These are phyloP conservation scores for Phyllostomus discolor DNA, from an alignment of 2,113 vertebrate genomes.

Conservation along the genomic window DNA sequence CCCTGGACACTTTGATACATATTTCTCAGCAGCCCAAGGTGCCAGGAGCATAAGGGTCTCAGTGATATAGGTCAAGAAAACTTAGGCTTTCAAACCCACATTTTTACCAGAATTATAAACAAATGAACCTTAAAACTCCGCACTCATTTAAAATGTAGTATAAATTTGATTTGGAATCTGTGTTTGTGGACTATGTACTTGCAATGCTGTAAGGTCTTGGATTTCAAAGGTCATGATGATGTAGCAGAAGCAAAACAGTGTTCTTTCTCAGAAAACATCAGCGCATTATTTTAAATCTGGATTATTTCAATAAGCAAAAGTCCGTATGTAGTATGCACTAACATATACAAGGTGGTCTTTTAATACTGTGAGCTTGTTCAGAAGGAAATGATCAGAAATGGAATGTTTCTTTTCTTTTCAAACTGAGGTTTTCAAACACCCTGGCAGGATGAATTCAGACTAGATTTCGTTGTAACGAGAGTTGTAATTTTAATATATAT, in stretches of 20 bases:
- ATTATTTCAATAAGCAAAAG: neutral
- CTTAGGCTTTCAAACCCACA: neutral
- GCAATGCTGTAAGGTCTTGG: neutral
- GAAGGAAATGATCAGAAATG: neutral
- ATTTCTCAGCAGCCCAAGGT: neutral
- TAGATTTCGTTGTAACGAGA: neutral
- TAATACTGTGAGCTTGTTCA: neutral
- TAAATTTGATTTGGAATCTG: neutral
- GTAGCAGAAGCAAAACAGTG: neutral
- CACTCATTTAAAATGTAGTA: neutral
- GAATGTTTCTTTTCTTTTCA: neutral
- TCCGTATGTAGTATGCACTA: neutral
- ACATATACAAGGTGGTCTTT: neutral
- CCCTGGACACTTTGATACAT: slow-evolving; percentile 15
- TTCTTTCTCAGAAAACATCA: slow-evolving; percentile 5
- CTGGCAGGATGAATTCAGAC: neutral
- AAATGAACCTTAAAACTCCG: neutral
- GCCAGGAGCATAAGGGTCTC: neutral
- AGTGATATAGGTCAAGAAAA: slow-evolving; percentile 6
- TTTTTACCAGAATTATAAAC: neutral
- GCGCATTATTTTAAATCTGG: neutral
- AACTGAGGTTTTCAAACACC: neutral
- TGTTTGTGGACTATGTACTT: neutral
- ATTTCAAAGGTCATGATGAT: neutral
- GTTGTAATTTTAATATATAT: neutral